Evolutionary conservation across 1,140 invertebrate genomes (phyloP), one percentile per base, ranked within the genome.

Genomic region (Nixonia krombeini): DNA sequence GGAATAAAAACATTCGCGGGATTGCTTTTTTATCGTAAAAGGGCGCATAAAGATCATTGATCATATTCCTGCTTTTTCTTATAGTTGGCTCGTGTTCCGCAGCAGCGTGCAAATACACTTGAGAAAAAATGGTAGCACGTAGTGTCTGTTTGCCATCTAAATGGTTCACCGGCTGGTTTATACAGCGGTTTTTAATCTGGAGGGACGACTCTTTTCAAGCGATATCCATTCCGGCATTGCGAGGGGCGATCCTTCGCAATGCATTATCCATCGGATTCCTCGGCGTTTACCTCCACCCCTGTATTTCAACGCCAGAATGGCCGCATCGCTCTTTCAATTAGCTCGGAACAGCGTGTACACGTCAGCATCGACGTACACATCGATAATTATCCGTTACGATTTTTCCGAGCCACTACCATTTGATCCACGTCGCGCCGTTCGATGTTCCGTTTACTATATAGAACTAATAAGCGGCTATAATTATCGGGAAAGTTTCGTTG

Each of bases 161-260:
- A 57, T 68, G 47, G 49, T 64, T 55, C 25, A 63, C 18, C 13
- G 25, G n/a, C n/a, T 29, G 45, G 61, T 69, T 70, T 56, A 50
- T 37, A 63, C 49, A 58, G 41, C 26, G 52, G 57, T 61, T 64
- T 51, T 74, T 73, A 73, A 73, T 75, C 69, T 44, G 38, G 31
- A 16, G 40, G 55, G 61, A 69, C 33, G 64, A 52, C 41, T 59
- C 18, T 47, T 42, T 37, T 35, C 12, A n/a, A 52, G 59, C 56
- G 55, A 6, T 31, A 50, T 72, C 53, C 62, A 68, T 72, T 59
- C 53, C 28, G n/a, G 21, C 33, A 28, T 74, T 63, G 70, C 72
- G 72, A 53, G 72, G 37, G 73, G 50, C 52, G 59, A 58, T 74
- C 69, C 61, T 65, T 63, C 73, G 72, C 70, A 67, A 74, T 67